Evolutionary conservation across 2,888 invertebrate species (phyloP).

Genomic region (Caenorhabditis macrosperma): DNA sequence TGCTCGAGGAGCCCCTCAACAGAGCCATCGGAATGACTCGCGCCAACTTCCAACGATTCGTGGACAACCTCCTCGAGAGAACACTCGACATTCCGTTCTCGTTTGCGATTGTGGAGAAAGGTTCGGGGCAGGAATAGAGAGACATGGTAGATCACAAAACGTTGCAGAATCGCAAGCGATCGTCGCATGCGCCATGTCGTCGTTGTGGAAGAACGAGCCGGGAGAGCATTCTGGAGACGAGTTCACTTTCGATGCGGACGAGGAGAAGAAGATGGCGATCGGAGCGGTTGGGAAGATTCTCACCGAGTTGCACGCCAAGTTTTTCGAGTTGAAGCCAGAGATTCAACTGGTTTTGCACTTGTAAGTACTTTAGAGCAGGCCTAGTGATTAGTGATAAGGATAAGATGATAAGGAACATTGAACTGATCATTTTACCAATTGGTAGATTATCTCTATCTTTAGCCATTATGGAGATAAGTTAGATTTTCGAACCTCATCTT

Average conservation of each 20-base stretch:
- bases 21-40: conserved; percentile 36
- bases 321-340: conserved; percentile 29
- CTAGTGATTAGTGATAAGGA: background rate
- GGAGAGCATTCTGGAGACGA: conserved; percentile 28
- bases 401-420: background rate
- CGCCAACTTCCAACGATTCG: conserved; percentile 33
- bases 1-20: conserved; percentile 48
- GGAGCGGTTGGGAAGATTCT: conserved; percentile 48
- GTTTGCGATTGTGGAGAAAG: conserved; percentile 18
- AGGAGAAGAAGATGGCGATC: conserved; percentile 3
- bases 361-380: conserved; percentile 23
- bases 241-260: conserved; percentile 8
- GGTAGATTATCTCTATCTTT: too few relatives aligned
- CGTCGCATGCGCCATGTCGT: conserved; percentile 51
- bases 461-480: too few relatives aligned
- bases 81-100: conserved; percentile 44
- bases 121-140: too few relatives aligned
- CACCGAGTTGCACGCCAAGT: conserved; percentile 41
- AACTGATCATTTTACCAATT: too few relatives aligned
- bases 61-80: conserved; percentile 38
- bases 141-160: too few relatives aligned
- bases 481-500: too few relatives aligned
- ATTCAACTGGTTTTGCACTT: conserved; percentile 34
- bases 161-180: conserved; percentile 38
- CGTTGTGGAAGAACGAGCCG: conserved; percentile 27